Base-by-base conservation (phyloP, 2,888 invertebrate species). In the Watsonalla binaria region DNA sequence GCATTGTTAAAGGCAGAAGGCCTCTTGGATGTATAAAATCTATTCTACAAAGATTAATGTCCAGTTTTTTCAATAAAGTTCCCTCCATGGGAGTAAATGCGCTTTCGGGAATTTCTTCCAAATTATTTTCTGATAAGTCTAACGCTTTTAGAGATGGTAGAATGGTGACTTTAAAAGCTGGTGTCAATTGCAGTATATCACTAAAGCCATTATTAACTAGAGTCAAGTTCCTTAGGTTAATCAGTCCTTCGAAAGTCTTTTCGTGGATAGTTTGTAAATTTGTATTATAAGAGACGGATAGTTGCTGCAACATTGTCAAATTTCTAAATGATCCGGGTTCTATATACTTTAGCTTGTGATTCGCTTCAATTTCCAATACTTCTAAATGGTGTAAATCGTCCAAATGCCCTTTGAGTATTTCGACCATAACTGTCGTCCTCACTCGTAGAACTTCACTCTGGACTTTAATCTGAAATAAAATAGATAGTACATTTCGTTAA, bases 231-330 rank as follows among this genome's bases (percentile, higher is more conserved):
- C 74, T 73, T 13, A 93, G 83, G 57, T 86, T 92, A 0, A 60
- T 65, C 45, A 93, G 76, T 2, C 93, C 93, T 49, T 80, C 72
- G 64, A 93, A 93, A 0, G 84, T 82, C 35, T 80, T 72, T 33
- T 78, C 70, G 24, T 89, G 76, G n/a, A 93, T 80, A 6, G 70
- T 66, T 33, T 68, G 77, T 4, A 93, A 75, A 8, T 84, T 78
- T 2, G 84, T 83, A 63, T 93, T 93, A 64, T 90, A 92, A 0
- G 92, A 92, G 63, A 93, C 91, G 0, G 92, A 92, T 8, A 93
- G 69, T 51, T 92, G 91, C 47, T 82, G 75, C 34, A 93, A 67
- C 14, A 81, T 82, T 0, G 75, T 80, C 61, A 93, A 74, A 57
- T 92, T 89, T 14, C 72, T 68, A 64, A 93, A 93, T 0, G 81